Conservation (phyloP, 2,888 invertebrate species). For the Apamea anceps region DNA sequence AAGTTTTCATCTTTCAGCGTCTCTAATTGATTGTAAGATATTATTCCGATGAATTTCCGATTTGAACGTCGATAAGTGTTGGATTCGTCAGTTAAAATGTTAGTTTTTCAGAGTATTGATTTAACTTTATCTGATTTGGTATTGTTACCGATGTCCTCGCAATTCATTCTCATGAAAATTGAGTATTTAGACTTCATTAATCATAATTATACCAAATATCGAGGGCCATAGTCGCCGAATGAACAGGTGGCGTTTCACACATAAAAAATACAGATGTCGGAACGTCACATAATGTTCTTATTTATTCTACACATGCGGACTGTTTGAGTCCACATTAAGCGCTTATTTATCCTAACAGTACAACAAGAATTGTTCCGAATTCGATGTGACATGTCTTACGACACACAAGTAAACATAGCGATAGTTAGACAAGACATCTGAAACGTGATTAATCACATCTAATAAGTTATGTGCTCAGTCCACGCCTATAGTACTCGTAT, state of each 20-base stretch:
- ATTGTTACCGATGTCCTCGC: background rate
- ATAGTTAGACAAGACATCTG: background rate
- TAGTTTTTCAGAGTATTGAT: conserved; percentile 12
- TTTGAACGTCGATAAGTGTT: background rate
- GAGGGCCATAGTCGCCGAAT: background rate
- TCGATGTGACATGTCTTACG: background rate
- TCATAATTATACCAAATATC: conserved; percentile 14
- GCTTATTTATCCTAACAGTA: conserved; percentile 26
- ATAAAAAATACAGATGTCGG: background rate
- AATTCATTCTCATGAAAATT: background rate
- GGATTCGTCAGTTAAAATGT: conserved; percentile 8
- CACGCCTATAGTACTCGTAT: background rate
- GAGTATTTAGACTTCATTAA: background rate
- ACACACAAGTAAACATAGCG: background rate
- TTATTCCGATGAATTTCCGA: conserved; percentile 5
- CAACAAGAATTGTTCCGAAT: conserved; percentile 6
- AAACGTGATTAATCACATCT: conserved; percentile 20
- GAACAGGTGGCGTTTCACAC: background rate
- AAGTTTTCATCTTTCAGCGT: conserved; percentile 13
- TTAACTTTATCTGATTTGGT: conserved; percentile 1
- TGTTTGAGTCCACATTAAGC: conserved; percentile 26
- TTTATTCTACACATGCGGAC: conserved; percentile 13
- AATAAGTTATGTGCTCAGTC: conserved; percentile 12
- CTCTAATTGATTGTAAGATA: conserved; percentile 21
- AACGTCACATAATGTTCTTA: conserved; percentile 6